These are phyloP conservation scores for Philonicus albiceps DNA, from an alignment of 2,888 invertebrate species.

Conservation along the genomic window DNA sequence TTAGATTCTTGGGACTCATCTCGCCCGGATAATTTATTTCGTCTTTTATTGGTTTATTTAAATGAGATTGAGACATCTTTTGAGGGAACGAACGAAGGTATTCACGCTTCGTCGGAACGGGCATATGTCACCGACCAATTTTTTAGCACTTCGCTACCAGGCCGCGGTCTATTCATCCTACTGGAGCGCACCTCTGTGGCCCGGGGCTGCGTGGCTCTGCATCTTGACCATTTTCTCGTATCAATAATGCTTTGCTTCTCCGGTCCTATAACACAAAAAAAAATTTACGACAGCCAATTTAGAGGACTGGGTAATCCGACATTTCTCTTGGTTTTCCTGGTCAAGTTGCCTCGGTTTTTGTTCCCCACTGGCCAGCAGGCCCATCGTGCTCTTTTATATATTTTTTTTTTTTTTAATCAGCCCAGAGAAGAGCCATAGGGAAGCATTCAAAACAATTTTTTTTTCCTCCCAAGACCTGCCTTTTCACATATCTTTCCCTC, in stretches of 20 bases:
- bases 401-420: not conserved
- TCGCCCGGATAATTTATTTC: conserved; percentile 22
- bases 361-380: not conserved
- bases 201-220: not conserved
- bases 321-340: conserved; percentile 42
- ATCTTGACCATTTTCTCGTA: not conserved
- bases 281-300: conserved; percentile 47
- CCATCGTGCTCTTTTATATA: not conserved
- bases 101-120: not conserved
- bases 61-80: conserved; percentile 35
- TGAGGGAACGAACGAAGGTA: not conserved
- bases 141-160: conserved; percentile 3
- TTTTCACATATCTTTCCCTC: not conserved
- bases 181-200: not conserved
- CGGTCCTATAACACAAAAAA: not conserved
- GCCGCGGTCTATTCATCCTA: not conserved
- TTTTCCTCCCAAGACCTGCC: not conserved
- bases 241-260: conserved; percentile 8
- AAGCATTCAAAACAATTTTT: conserved; percentile 23
- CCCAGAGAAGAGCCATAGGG: not conserved
- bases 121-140: conserved; percentile 33
- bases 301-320: conserved; percentile 41
- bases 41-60: conserved; percentile 30
- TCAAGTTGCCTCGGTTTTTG: conserved; percentile 19
- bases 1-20: not conserved